Conservation (phyloP, 1,140 invertebrate species). For the Euschistus heros region DNA sequence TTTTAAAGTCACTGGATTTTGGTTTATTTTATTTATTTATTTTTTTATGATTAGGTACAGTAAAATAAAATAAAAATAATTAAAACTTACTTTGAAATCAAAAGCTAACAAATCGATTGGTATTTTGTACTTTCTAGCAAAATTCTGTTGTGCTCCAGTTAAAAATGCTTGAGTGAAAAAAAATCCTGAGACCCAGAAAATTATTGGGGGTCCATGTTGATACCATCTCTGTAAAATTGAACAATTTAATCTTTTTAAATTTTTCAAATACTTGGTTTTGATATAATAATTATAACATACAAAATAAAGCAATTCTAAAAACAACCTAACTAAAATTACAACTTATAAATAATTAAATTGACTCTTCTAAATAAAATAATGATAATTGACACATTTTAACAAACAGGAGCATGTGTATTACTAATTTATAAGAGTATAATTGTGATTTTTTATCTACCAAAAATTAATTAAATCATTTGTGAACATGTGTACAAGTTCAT, state of each 20-base stretch:
- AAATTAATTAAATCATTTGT: no score
- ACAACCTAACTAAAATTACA: no score
- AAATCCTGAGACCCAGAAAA: conserved; percentile 90
- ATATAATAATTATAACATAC: neutral
- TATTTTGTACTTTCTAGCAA: conserved; percentile 77
- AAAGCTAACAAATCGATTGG: conserved; percentile 68
- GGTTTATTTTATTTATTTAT: neutral
- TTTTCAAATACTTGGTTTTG: neutral
- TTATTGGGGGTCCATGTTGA: conserved; percentile 61
- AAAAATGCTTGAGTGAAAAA: conserved; percentile 93
- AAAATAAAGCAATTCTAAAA: no score
- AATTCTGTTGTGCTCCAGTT: conserved; percentile 88
- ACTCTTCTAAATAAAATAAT: no score
- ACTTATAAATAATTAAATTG: no score
- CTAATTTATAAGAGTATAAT: no score
- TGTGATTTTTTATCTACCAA: no score
- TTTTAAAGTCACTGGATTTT: neutral
- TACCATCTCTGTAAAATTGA: conserved; percentile 59
- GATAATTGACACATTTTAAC: no score
- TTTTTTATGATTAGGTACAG: neutral
- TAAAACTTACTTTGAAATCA: conserved; percentile 35
- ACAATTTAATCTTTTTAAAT: neutral
- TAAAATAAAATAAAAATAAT: neutral
- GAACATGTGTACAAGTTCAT: no score
- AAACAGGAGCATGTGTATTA: no score